These are phyloP conservation scores for Neoseiulus cucumeris DNA, from an alignment of 1,140 invertebrate species.

Conservation along the genomic window DNA sequence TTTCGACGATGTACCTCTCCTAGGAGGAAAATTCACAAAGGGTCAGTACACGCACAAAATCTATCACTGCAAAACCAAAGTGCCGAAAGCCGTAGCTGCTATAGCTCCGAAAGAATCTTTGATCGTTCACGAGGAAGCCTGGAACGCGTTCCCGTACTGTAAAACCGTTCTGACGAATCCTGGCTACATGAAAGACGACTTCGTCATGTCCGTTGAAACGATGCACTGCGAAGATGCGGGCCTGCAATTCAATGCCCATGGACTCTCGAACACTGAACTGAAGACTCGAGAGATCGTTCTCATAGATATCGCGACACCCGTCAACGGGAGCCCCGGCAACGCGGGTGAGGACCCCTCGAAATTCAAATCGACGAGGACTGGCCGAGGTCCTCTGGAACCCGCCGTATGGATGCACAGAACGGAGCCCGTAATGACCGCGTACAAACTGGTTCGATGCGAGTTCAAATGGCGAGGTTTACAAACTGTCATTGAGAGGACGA, in stretches of 20 bases:
- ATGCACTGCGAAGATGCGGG: constrained; percentile 87
- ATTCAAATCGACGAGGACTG: constrained; percentile 79
- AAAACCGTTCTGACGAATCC: constrained; percentile 76
- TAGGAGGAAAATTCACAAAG: constrained; percentile 67
- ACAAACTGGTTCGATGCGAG: constrained; percentile 89
- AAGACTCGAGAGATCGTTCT: constrained; percentile 42
- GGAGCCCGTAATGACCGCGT: constrained; percentile 89
- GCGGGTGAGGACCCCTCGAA: constrained; percentile 66
- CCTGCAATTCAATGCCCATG: constrained; percentile 87
- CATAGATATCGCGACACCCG: constrained; percentile 23
- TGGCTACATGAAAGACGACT: constrained; percentile 65
- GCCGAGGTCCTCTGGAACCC: constrained; percentile 57
- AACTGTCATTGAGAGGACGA: constrained; percentile 78
- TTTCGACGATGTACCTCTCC: constrained; percentile 61
- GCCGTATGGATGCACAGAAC: constrained; percentile 26
- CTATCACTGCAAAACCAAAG: constrained; percentile 60
- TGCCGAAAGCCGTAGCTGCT: constrained; percentile 44
- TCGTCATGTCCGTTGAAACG: constrained; percentile 94
- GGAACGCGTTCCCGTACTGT: constrained; percentile 99
- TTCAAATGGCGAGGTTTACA: constrained; percentile 99
- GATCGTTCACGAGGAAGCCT: constrained; percentile 96
- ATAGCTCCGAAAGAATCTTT: constrained; percentile 86
- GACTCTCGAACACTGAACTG: constrained; percentile 48
- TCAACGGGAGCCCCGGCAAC: constrained; percentile 57
- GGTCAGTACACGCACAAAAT: constrained; percentile 99